Conservation (phyloP, 2,888 invertebrate genomes). For the Pristionchus japonicus region DNA sequence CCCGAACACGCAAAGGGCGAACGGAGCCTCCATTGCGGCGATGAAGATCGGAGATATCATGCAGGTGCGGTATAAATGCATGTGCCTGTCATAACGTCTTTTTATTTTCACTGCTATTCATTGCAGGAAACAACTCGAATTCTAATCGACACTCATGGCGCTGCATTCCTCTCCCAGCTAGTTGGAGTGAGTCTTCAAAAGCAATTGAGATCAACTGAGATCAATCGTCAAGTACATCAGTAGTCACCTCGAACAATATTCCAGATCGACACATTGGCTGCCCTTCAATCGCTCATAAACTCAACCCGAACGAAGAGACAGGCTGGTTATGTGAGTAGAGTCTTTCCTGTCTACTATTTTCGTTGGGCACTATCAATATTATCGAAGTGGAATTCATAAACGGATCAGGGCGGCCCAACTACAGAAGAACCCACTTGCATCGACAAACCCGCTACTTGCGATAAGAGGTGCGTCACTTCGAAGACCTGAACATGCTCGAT, state of each 20-base stretch:
- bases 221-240: too few relatives aligned
- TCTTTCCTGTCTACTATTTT: too few relatives aligned
- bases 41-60: conserved; percentile 30
- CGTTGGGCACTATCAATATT: too few relatives aligned
- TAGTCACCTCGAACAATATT: too few relatives aligned
- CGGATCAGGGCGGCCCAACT: too few relatives aligned
- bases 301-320: not conserved
- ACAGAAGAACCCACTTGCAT: not conserved
- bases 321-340: too few relatives aligned
- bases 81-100: too few relatives aligned
- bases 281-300: not conserved
- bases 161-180: not conserved
- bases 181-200: not conserved
- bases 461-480: too few relatives aligned
- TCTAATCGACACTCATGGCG: not conserved
- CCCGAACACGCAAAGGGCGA: not conserved
- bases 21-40: not conserved
- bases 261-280: not conserved
- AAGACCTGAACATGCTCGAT: too few relatives aligned
- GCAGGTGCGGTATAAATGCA: not conserved
- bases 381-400: too few relatives aligned
- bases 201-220: too few relatives aligned
- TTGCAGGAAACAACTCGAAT: conserved; percentile 32
- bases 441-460: not conserved
- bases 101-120: too few relatives aligned